Evolutionary conservation across 2,113 vertebrate species (phyloP).

Genomic region (Trichechus manatus): DNA sequence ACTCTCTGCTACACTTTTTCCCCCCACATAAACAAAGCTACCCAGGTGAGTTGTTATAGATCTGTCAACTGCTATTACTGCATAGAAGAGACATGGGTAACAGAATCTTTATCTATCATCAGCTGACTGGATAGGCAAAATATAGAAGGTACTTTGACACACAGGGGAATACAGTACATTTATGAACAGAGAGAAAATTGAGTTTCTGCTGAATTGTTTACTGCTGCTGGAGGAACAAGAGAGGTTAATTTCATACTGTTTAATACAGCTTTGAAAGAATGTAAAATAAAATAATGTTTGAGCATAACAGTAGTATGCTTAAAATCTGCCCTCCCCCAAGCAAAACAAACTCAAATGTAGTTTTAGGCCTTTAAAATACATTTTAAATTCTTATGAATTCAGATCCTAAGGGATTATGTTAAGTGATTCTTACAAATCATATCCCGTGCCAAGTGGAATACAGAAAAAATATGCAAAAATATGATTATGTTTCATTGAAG

Average conservation of each 20-base stretch:
- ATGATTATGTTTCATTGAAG: conserved; percentile 82
- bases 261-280: conserved; percentile 76
- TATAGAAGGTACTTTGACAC: conserved; percentile 68
- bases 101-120: conserved; percentile 73
- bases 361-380: conserved; percentile 81
- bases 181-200: conserved; percentile 73
- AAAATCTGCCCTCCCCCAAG: conserved; percentile 73
- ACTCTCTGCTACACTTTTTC: conserved; percentile 58
- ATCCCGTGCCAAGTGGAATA: conserved; percentile 76
- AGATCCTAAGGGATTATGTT: conserved; percentile 80
- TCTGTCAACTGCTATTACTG: conserved; percentile 32
- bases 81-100: conserved; percentile 34
- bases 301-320: conserved; percentile 27
- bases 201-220: conserved; percentile 76
- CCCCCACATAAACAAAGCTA: neutral
- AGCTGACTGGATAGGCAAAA: conserved; percentile 57
- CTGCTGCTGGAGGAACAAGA: conserved; percentile 76
- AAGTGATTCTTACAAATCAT: conserved; percentile 82
- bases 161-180: conserved; percentile 71
- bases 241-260: conserved; percentile 85
- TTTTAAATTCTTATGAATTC: conserved; percentile 82
- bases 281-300: conserved; percentile 79
- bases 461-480: conserved; percentile 83
- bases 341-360: conserved; percentile 76
- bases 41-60: conserved; percentile 61